Evolutionary conservation across 2,888 invertebrate genomes (phyloP).

Genomic region (Thereva nobilitata): DNA sequence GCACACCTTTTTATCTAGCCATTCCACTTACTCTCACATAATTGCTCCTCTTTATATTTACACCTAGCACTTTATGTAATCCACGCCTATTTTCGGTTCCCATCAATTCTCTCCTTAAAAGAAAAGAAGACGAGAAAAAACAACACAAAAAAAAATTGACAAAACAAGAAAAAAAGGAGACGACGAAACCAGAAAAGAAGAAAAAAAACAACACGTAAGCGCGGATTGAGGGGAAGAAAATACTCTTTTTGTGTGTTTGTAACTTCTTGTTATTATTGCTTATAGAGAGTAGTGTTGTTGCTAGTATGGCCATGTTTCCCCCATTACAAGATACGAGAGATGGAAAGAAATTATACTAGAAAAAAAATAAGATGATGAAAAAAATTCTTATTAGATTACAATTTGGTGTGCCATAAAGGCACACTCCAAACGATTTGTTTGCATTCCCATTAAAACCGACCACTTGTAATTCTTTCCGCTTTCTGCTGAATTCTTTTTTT

Average conservation of each 20-base stretch:
- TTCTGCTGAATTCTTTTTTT: background rate
- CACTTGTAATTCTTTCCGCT: constrained; percentile 19
- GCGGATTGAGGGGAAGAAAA: no score
- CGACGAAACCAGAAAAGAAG: no score
- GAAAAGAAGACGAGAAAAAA: background rate
- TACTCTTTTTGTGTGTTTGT: constrained; percentile 3
- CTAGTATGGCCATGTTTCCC: no score
- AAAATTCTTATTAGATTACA: constrained; percentile 23
- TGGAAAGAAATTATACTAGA: constrained; percentile 5
- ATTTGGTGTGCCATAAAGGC: constrained; percentile 26
- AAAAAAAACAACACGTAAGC: no score
- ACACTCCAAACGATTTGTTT: constrained; percentile 35
- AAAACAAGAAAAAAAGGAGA: constrained; percentile 6
- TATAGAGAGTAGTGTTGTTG: background rate
- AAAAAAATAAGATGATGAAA: constrained; percentile 8
- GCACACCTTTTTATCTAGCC: constrained; percentile 40
- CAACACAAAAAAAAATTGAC: background rate
- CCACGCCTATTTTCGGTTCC: constrained; percentile 43
- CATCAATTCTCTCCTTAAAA: constrained; percentile 29
- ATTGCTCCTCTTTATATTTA: constrained; percentile 40
- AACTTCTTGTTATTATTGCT: constrained; percentile 2
- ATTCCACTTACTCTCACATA: constrained; percentile 39
- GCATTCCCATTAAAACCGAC: constrained; percentile 27
- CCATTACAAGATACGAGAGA: background rate
- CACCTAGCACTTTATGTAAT: constrained; percentile 43